Base-by-base conservation (phyloP, 2,888 invertebrate genomes). In the Eupithecia exiguata region DNA sequence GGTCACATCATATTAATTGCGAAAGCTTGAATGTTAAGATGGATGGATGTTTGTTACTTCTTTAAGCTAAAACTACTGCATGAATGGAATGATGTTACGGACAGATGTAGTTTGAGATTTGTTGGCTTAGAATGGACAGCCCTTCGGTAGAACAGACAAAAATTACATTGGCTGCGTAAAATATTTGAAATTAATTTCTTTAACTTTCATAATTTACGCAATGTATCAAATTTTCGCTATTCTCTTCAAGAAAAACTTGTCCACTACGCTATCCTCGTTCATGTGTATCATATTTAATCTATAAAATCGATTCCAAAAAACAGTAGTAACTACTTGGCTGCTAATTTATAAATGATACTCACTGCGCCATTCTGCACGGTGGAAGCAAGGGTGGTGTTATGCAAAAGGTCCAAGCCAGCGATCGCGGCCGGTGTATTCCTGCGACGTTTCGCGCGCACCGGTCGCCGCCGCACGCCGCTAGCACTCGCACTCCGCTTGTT, bases 381-480 rank as follows among this genome's bases (percentile, higher is more conserved):
- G 86, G 98, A 98, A 10, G 98, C 95, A 80, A 98, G 94, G 53
- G 98, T 98, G 91, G 98, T 97, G 83, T 97, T 97, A 91, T 98
- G 98, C 81, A 98, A 93, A 83, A 98, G 95, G 93, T 98, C 98
- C 83, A 98, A 94, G 25, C 98, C 98, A 79, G 96, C 97, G 87
- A 98, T 98, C 91, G 87, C 96, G 92, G 81, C 96, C 96, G 80
- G 95, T 88, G 87, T 91, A 83, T 85, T 93, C 84, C 86, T 94
- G 80, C 88, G 93, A 25, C 89, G 91, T 89, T 90, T 92, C 83
- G 88, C 87, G 70, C 91, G 91, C 68, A 89, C 91, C 62, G 88
- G 86, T 0, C 91, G 86, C 5, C 91, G 86, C 74, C 92, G 86
- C 74, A 88, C 92, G 62, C 93, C 93, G 77, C 95, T 92, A 38